These are phyloP conservation scores for Bellardia pandia DNA, from an alignment of 2,888 invertebrate species.

Conservation along the genomic window DNA sequence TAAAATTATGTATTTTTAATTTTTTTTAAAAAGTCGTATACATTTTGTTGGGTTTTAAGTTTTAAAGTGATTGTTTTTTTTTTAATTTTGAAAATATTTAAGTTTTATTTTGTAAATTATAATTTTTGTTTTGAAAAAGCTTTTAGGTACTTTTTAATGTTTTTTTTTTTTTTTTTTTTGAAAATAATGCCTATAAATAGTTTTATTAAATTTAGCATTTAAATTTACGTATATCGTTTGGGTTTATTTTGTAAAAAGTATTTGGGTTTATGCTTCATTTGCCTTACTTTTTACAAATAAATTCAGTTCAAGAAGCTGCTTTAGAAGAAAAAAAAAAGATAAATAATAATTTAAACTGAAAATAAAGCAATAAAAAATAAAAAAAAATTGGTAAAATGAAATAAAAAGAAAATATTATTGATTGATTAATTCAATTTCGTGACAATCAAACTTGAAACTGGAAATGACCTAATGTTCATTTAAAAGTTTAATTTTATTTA, in stretches of 20 bases:
- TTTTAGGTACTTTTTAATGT: conserved; percentile 70
- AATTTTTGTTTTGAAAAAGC: conserved; percentile 58
- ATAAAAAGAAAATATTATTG: neutral
- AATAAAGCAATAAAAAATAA: conserved; percentile 35
- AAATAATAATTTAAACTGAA: conserved; percentile 14
- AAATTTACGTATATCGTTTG: conserved; percentile 72
- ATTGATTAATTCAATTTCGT: too few relatives aligned
- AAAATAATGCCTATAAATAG: conserved; percentile 64
- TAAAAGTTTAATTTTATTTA: too few relatives aligned
- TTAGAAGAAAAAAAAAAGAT: conserved; percentile 28
- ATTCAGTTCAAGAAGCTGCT: conserved; percentile 79
- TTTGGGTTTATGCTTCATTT: conserved; percentile 1
- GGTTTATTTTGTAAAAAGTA: conserved; percentile 54
- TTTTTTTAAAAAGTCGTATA: conserved; percentile 80
- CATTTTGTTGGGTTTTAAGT: conserved; percentile 76
- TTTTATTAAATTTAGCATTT: conserved; percentile 64
- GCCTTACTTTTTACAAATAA: conserved; percentile 75
- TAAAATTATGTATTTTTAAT: conserved; percentile 64
- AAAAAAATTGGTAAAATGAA: neutral
- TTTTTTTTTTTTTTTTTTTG: conserved; percentile 36
- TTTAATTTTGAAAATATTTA: conserved; percentile 28
- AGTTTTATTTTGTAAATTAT: conserved; percentile 34
- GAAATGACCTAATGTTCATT: too few relatives aligned
- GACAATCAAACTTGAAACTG: too few relatives aligned
- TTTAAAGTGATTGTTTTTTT: conserved; percentile 62